Evolutionary conservation across 92 coral and sea anemone genomes (phyloP), one percentile per base, ranked within the genome.

Genomic region (Palythoa grandis): DNA sequence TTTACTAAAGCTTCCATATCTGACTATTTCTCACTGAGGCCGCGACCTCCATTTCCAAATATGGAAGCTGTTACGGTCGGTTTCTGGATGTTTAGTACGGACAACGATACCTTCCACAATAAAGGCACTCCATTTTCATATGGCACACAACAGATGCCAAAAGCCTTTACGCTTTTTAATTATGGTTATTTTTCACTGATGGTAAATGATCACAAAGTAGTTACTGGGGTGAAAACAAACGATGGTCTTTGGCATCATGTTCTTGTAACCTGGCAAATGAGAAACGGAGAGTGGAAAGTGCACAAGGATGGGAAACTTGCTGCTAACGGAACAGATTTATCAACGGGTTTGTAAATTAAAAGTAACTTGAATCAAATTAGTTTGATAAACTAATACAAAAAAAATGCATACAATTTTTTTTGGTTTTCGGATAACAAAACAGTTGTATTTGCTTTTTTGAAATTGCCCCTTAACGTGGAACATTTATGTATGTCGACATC

Each of bases 191-290:
- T 75, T 9, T 52, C 79, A 1, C 20, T 75, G 15, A 19, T 75
- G 17, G 17, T 75, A 50, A 75, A 75, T 22, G 65, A 61, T 23
- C 6, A 50, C 9, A 52, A 53, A 50, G 61, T 23, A 2, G 79
- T 50, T 11, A 75, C 79, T 1, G 79, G 79, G 60, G 79, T 75
- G 1, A 0, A 23, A 50, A 50, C 79, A 1, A 75, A 75, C 79
- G 89, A 93, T 66, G 92, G 92, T 11, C 17, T 50, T 0, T 93
- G 95, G 95, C 92, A 93, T 66, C 93, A 90, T 74, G 79, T 93
- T 53, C 87, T 83, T 10, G 83, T 93, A n/a, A 88, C 92, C 4
- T 93, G 93, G 93, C 87, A 88, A 52, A 91, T 66, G 25, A 7
- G 13, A 2, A 52, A 66, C 2, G 95, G 95, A 6, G 48, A 22